A percentile compares a stretch with the other conserved stretches of the same genome.
Conservation (phyloP, 2,797 vertebrate genomes). For the Epinephelus malabaricus region DNA sequence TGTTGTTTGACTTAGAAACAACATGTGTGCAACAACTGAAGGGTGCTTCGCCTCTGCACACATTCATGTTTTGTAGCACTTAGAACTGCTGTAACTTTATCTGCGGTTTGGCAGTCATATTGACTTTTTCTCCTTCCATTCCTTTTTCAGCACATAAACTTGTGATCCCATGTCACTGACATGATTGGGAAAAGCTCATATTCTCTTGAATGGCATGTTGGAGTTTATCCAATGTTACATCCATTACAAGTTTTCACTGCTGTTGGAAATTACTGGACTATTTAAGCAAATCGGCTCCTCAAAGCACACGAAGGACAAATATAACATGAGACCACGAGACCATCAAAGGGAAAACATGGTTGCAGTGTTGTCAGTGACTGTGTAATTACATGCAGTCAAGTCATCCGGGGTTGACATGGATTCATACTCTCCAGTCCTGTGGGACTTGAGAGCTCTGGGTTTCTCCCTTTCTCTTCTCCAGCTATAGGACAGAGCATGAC, state of each 20-base stretch:
- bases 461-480: slow-evolving; percentile 12
- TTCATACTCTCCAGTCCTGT: slow-evolving; percentile 41
- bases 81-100: slow-evolving; percentile 37
- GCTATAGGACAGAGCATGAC: slow-evolving; percentile 28
- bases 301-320: slow-evolving; percentile 53
- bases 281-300: slow-evolving; percentile 40
- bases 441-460: slow-evolving; percentile 23
- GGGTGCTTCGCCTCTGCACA: slow-evolving; percentile 1
- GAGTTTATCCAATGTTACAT: slow-evolving; percentile 33
- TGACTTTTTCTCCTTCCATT: slow-evolving; percentile 14
- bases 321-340: slow-evolving; percentile 59
- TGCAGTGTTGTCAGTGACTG: slow-evolving; percentile 38
- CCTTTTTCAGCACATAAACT: slow-evolving; percentile 17
- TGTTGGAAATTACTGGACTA: slow-evolving; percentile 22
- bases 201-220: slow-evolving; percentile 19
- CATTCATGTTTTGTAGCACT: slow-evolving; percentile 13
- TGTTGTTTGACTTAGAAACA: slow-evolving; percentile 23
- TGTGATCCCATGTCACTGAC: slow-evolving; percentile 7
- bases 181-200: slow-evolving; percentile 25
- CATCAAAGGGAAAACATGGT: slow-evolving; percentile 60
- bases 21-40: slow-evolving; percentile 17
- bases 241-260: slow-evolving; percentile 23
- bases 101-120: slow-evolving; percentile 25
- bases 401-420: slow-evolving; percentile 48
- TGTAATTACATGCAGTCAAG: slow-evolving; percentile 68